These are phyloP conservation scores for Microcebus tavaratra DNA, from an alignment of 2,113 vertebrate species.

Conservation along the genomic window DNA sequence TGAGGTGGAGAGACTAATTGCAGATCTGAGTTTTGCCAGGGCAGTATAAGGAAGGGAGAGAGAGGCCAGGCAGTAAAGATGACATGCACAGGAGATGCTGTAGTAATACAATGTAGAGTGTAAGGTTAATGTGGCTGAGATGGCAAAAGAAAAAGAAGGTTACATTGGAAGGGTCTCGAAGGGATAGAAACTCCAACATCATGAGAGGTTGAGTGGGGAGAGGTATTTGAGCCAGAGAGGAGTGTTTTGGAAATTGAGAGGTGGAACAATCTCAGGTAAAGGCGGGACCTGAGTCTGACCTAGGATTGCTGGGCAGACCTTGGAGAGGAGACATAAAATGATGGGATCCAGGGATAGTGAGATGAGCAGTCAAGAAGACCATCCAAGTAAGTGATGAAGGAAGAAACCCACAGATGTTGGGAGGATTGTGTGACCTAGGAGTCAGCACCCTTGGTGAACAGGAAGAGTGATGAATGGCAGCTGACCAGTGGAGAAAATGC, in stretches of 20 bases:
- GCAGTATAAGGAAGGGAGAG: not conserved
- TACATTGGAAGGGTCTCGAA: not conserved
- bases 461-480: not conserved
- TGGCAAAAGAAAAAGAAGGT: not conserved
- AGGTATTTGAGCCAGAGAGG: not conserved
- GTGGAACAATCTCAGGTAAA: not conserved
- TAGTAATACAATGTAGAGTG: not conserved
- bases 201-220: not conserved
- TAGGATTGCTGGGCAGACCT: not conserved
- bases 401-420: not conserved
- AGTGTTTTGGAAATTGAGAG: not conserved
- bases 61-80: not conserved
- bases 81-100: not conserved
- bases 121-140: not conserved
- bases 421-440: not conserved
- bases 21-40: not conserved
- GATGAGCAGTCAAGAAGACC: not conserved
- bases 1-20: not conserved
- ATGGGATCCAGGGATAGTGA: not conserved
- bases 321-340: not conserved
- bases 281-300: not conserved
- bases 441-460: not conserved
- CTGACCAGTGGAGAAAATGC: not conserved
- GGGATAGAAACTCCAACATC: not conserved
- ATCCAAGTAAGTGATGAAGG: not conserved